Base-by-base conservation (phyloP, 2,797 vertebrate genomes). In the Xenops minutus region DNA sequence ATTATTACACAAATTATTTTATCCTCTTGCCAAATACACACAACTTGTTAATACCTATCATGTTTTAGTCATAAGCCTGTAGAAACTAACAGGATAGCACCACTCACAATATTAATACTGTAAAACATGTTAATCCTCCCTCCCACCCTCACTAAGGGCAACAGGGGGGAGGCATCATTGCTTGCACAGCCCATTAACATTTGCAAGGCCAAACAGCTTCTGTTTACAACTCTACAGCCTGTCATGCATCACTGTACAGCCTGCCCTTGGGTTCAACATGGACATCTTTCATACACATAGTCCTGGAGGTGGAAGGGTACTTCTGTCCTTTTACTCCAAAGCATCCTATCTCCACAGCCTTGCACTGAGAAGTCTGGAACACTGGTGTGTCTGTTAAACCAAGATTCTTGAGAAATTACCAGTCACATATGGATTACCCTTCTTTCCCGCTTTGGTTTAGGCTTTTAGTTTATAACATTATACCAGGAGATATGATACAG, bases 221-320 rank as follows among this genome's bases (percentile, higher is more conserved):
- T 3, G 4, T 32, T 79, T 63, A 77, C 36, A 66, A 19, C 3
- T n/a, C 46, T 20, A 37, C 3, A 73, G 59, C 37, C 43, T 85
- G n/a, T 30, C 49, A 14, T 3, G 3, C 54, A 37, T 34, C 44
- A 56, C 21, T 61, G 24, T 4, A 10, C 30, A 71, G 56, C 29
- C 10, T 32, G 37, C 13, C 62, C 29, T 58, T 19, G 23, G 19
- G 67, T 46, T 82, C 59, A 68, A 4, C 55, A 49, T 66, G 14
- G 39, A 85, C 85, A 76, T 18, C 14, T 73, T 51, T 83, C 30
- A 80, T 14, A 21, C 24, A 44, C 10, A 29, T 7, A 51, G 13
- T 68, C 13, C 11, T 1, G 1, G 23, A 75, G 2, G 5, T 14
- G 23, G 44, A 5, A 6, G 14, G 19, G 3, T 30, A 39, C 16